Base-by-base conservation (phyloP, 2,888 invertebrate species). In the Clunio marinus region DNA sequence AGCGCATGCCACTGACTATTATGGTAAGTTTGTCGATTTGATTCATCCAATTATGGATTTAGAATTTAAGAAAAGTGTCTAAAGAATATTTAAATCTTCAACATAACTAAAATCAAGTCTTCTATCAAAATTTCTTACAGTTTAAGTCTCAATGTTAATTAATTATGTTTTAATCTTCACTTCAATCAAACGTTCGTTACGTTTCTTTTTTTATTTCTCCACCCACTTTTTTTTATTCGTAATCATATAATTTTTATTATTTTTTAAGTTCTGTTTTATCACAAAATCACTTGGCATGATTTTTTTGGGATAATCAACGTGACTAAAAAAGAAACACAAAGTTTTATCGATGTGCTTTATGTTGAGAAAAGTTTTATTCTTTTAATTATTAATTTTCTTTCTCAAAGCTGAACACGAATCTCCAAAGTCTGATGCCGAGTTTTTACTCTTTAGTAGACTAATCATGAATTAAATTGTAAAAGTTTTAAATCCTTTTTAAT, bases 1-100 rank as follows among this genome's bases (percentile, higher is more conserved):
- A 93, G 95, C 94, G 84, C 94, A 93, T 88, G 92, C 94, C 81
- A 92, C 95, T 86, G 96, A 95, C 85, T 96, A 96, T 85, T 96
- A 96, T 93, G 96, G 96, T 96, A 93, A 95, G 96, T 94, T 86
- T 41, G 46, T 66, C 45, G 35, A 46, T 51, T 45, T 55, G 28
- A 22, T 20, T 51, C 22, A 51, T 66, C 32, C 28, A 7, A 65
- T 20, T 4, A 22, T 2, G 24, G 5, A 15, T 22, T n/a, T 51
- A 51, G 51, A 5, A n/a, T 32, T 13, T 32, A 32, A 32, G 35
- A 8, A 8, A 32, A 32, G 5, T 32, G 35, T 32, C 35, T 32
- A 8, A 32, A 32, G 35, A 8, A 8, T 32, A 15, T 15, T 2
- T 41, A n/a, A 41, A 41, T 41, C 41, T 41, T 41, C 41, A 41